Conservation (phyloP, 2,113 vertebrate species). For the Percopsis transmontana region DNA sequence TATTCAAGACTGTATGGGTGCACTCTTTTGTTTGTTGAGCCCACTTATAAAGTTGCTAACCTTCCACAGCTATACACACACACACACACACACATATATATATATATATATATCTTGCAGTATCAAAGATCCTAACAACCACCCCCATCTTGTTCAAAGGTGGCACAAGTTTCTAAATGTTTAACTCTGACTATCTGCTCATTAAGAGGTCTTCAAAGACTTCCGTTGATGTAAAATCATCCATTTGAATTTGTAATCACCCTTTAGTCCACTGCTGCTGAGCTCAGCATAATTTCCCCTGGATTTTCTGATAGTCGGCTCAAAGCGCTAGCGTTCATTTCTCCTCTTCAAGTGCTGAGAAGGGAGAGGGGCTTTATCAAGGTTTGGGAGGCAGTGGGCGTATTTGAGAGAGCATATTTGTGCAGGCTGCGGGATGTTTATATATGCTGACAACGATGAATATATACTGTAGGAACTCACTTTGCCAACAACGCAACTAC, state of each 20-base stretch:
- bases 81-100: not conserved
- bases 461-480: slow-evolving; percentile 63
- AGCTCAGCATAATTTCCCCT: slow-evolving; percentile 77
- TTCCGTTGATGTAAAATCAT: slow-evolving; percentile 90
- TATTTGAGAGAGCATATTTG: slow-evolving; percentile 40
- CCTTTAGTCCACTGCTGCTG: slow-evolving; percentile 77
- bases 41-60: too few species aligned
- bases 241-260: slow-evolving; percentile 93
- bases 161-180: slow-evolving; percentile 81
- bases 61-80: not conserved
- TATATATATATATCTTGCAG: slow-evolving; percentile 81
- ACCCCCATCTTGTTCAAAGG: slow-evolving; percentile 54
- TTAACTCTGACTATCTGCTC: slow-evolving; percentile 81
- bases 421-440: slow-evolving; percentile 66
- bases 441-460: slow-evolving; percentile 75
- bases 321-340: slow-evolving; percentile 64
- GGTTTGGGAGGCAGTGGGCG: slow-evolving; percentile 48
- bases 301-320: slow-evolving; percentile 68
- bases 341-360: slow-evolving; percentile 39
- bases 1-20: slow-evolving; percentile 22
- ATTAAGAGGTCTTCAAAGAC: slow-evolving; percentile 89
- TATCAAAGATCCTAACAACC: slow-evolving; percentile 80
- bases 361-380: slow-evolving; percentile 50
- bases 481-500: slow-evolving; percentile 35
- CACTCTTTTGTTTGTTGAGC: slow-evolving; percentile 12